A percentile compares a stretch with the other conserved stretches of the same genome.
These are phyloP conservation scores for Ophiodon elongatus DNA, from an alignment of 2,113 vertebrate species.

Conservation along the genomic window DNA sequence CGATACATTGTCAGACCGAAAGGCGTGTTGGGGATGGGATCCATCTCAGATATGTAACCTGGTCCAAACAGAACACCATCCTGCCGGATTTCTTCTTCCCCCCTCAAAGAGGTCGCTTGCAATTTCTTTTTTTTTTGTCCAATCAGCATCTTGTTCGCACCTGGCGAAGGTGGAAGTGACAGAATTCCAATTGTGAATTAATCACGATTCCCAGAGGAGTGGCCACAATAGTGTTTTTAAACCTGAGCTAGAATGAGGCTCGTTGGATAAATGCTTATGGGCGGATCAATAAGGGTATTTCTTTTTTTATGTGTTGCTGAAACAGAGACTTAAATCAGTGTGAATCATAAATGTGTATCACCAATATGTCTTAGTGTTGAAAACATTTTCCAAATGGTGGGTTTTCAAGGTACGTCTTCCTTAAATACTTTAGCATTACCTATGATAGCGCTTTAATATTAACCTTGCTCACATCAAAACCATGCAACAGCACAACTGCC, in stretches of 20 bases:
- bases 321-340: neutral
- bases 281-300: neutral
- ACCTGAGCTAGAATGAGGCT: neutral
- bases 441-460: neutral
- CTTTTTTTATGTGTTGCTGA: neutral
- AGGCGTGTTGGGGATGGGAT: slow-evolving; percentile 7
- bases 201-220: slow-evolving; percentile 1
- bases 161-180: slow-evolving; percentile 14
- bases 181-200: slow-evolving; percentile 18
- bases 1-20: neutral
- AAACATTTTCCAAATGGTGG: neutral
- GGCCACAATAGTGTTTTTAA: neutral
- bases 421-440: neutral
- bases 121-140: slow-evolving; percentile 16
- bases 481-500: neutral
- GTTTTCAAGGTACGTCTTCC: neutral
- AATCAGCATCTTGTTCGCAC: slow-evolving; percentile 35
- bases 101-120: neutral
- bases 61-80: neutral
- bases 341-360: neutral
- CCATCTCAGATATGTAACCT: slow-evolving; percentile 1
- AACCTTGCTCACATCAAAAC: neutral
- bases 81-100: neutral
- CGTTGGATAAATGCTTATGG: neutral
- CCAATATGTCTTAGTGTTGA: neutral